These are phyloP conservation scores for Falco punctatus DNA, from an alignment of 2,113 vertebrate genomes.

Conservation along the genomic window DNA sequence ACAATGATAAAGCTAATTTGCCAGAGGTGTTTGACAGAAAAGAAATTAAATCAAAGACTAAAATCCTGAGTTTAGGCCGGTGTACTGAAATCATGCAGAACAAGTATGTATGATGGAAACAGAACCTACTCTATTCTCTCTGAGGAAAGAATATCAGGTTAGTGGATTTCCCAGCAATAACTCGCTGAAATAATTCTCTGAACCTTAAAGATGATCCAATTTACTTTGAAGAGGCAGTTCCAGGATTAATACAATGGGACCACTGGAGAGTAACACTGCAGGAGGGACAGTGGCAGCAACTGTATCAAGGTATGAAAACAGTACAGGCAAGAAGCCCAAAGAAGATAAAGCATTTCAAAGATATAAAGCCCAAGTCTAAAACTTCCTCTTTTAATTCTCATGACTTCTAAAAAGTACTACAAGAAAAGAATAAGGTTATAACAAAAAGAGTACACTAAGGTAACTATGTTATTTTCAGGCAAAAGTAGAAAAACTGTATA, in stretches of 20 bases:
- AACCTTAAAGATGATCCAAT: constrained; percentile 36
- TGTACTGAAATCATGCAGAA: constrained; percentile 8
- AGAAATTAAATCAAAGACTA: constrained; percentile 2
- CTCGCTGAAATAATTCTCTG: constrained; percentile 17
- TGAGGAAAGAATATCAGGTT: background rate
- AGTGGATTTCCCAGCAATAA: background rate
- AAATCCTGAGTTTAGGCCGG: background rate
- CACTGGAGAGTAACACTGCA: background rate
- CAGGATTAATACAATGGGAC: constrained; percentile 8
- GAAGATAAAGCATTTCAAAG: background rate
- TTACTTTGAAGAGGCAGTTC: background rate
- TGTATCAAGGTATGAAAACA: background rate
- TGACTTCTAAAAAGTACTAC: background rate
- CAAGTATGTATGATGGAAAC: background rate
- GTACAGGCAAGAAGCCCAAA: background rate
- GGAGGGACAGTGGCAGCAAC: rapidly evolving
- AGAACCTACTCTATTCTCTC: background rate
- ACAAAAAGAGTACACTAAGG: background rate
- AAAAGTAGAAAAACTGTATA: background rate
- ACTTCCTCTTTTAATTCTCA: background rate
- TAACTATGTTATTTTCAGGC: background rate
- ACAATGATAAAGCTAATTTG: background rate
- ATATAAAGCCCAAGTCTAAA: background rate
- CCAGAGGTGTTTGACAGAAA: background rate
- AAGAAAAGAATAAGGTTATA: background rate